Evolutionary conservation across 2,888 invertebrate genomes (phyloP), one percentile per base, ranked within the genome.

Genomic region (Chalcosyrphus nemorum): DNA sequence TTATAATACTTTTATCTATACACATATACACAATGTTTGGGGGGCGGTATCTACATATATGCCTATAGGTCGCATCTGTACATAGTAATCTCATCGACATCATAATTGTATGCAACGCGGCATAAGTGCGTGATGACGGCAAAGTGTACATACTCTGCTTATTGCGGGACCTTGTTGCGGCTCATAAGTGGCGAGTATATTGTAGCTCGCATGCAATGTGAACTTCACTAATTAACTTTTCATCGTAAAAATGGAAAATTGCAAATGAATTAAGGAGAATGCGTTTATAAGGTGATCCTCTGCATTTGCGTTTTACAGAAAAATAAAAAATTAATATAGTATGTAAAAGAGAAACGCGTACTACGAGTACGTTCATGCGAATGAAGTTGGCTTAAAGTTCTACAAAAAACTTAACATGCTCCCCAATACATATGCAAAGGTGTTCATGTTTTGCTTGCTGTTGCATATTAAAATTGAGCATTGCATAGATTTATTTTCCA

Each of bases 171-270:
- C 47, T 78, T 84, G 78, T 78, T 70, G 63, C 19, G 74, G 80
- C 56, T 74, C 70, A 75, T 77, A 72, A 80, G 57, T 70, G 78
- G 63, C 72, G 65, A 78, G 41, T 27, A 32, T 35, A 32, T 35
- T 45, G 57, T 41, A 70, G 54, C 61, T 63, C 27, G 52, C 84
- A 84, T 78, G 80, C 84, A 75, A 84, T 84, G 84, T 84, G 78
- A 84, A 84, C 74, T 84, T 43, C 57, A 74, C 78, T 84, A 84
- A 84, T 84, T 84, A 84, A 74, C 47, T 84, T 84, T 80, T 80
- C 70, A 74, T 70, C 70, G 63, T 63, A 27, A 57, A 78, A 70
- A 57, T 56, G 61, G 47, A 82, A 76, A 81, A 61, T 24, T 74
- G 38, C 59, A 61, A 74, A 75, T 74, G 41, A 74, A 70, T 70